These are phyloP conservation scores for Microctenopoma steveboyesi DNA, from an alignment of 2,797 vertebrate genomes.

Conservation along the genomic window DNA sequence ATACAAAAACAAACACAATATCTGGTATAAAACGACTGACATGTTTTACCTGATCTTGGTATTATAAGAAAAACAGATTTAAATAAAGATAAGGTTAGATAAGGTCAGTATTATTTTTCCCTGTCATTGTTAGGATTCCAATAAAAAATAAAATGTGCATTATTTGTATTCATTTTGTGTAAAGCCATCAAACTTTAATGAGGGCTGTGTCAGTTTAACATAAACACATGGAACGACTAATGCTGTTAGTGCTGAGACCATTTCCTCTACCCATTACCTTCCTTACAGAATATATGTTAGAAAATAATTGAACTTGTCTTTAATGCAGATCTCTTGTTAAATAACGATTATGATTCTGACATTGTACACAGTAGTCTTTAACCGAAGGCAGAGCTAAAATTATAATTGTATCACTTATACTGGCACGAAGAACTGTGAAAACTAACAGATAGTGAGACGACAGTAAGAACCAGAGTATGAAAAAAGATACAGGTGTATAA, in stretches of 20 bases:
- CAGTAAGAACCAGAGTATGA: slow-evolving; percentile 42
- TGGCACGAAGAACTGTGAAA: slow-evolving; percentile 6
- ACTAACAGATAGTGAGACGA: slow-evolving; percentile 13
- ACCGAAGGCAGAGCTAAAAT: slow-evolving; percentile 7
- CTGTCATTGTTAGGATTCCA: no score
- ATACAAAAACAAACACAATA: no score
- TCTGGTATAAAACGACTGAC: no score
- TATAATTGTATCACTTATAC: slow-evolving; percentile 1
- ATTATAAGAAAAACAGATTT: no score
- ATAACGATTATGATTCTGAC: not conserved
- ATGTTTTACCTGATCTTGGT: no score
- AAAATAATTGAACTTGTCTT: not conserved
- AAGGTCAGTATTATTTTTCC: no score
- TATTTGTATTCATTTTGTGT: not conserved
- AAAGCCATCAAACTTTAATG: not conserved
- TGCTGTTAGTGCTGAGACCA: not conserved
- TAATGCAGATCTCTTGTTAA: not conserved
- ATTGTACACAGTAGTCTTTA: not conserved
- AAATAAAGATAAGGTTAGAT: no score
- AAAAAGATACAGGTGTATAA: slow-evolving; percentile 48
- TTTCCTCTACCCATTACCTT: not conserved
- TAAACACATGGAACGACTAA: not conserved
- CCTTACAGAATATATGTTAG: not conserved
- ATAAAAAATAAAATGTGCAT: no score
- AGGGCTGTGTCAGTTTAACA: not conserved